phyloP scores from a whole-genome alignment of 2,888 invertebrate genomes.

The Carterocephalus palaemon region DNA sequence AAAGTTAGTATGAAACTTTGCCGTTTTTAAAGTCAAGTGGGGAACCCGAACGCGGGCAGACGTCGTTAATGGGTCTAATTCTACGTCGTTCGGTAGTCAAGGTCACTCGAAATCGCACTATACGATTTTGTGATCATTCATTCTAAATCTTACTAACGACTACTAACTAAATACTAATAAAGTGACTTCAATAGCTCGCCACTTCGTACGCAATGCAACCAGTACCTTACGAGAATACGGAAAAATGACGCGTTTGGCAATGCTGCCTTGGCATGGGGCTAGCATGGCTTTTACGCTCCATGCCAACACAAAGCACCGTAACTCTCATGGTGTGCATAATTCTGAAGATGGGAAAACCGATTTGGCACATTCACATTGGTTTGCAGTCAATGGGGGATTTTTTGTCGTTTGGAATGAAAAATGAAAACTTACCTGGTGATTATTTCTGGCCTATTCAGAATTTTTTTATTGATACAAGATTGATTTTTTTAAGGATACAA shows the following conservation, averaged over 20 bases:
- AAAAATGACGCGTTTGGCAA: slow-evolving; percentile 26
- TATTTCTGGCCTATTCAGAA: not conserved
- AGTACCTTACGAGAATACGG: slow-evolving; percentile 8
- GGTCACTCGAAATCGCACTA: too few species aligned
- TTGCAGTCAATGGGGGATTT: slow-evolving; percentile 19
- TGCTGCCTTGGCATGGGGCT: slow-evolving; percentile 24
- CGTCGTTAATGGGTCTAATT: too few species aligned
- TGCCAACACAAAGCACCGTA: slow-evolving; percentile 23
- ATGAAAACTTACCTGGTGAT: slow-evolving; percentile 2
- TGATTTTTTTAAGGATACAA: too few species aligned
- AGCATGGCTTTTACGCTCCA: slow-evolving; percentile 19
- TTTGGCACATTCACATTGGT: slow-evolving; percentile 24
- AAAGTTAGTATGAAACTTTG: too few species aligned
- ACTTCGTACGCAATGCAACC: not conserved
- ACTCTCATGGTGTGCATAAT: slow-evolving; percentile 23
- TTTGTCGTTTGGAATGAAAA: slow-evolving; percentile 3
- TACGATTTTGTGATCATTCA: too few species aligned
- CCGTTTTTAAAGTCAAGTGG: too few species aligned
- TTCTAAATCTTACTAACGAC: too few species aligned
- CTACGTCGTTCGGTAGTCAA: too few species aligned
- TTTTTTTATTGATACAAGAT: too few species aligned
- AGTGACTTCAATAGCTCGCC: too few species aligned
- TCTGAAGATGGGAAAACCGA: slow-evolving; percentile 23
- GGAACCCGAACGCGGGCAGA: too few species aligned
- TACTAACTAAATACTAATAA: too few species aligned